phyloP scores from a whole-genome alignment of 2,888 invertebrate species.

The Andrena dorsata region DNA sequence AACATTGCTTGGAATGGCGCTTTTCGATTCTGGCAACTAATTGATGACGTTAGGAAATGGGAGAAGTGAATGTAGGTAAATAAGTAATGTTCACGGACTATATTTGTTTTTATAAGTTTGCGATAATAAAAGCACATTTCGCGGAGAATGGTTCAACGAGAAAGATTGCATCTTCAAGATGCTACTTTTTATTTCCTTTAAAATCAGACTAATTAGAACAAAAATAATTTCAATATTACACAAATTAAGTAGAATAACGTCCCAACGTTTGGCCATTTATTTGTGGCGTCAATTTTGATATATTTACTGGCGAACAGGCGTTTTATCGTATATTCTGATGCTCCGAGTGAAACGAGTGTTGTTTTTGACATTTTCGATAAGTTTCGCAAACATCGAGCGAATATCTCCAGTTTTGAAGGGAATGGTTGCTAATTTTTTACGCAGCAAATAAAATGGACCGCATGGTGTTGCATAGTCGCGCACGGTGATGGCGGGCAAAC shows the following conservation, averaged over 20 bases:
- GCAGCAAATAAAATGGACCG: not conserved
- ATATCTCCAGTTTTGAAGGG: not conserved
- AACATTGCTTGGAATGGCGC: not conserved
- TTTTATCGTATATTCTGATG: too few species aligned
- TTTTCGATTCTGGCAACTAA: not conserved
- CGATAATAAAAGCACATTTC: not conserved
- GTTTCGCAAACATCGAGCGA: not conserved
- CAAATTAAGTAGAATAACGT: too few species aligned
- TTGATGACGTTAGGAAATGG: not conserved
- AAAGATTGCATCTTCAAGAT: too few species aligned
- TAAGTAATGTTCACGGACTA: not conserved
- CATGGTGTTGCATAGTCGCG: slow-evolving; percentile 1
- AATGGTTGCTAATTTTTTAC: not conserved
- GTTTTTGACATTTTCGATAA: not conserved
- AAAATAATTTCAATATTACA: too few species aligned
- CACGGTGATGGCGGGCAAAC: slow-evolving; percentile 28
- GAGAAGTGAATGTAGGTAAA: not conserved
- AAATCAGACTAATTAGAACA: too few species aligned
- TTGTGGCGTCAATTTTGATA: too few species aligned
- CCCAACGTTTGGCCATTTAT: too few species aligned
- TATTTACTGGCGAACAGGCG: too few species aligned
- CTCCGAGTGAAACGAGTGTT: not conserved
- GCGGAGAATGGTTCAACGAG: not conserved
- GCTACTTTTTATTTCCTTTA: too few species aligned
- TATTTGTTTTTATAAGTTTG: not conserved